Conservation (phyloP, 2,888 invertebrate genomes). For the Sipunculus nudus region DNA sequence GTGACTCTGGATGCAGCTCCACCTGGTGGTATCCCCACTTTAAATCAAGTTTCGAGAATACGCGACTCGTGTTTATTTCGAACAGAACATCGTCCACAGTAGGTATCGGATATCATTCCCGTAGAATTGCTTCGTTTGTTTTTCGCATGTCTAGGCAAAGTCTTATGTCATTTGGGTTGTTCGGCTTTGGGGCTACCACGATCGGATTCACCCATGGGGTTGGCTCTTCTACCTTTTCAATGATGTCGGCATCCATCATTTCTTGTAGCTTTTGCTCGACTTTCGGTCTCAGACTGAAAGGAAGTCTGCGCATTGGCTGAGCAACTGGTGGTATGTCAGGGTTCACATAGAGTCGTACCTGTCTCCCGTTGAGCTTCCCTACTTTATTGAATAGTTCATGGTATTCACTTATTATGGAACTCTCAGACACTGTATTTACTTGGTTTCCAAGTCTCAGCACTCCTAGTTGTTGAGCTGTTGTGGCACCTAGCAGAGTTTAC, state of each 20-base stretch:
- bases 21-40: slow-evolving; percentile 19
- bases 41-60: slow-evolving; percentile 18
- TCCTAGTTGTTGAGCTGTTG: too few species aligned
- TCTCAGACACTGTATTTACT: too few species aligned
- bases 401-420: too few species aligned
- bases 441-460: too few species aligned
- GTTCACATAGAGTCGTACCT: slow-evolving; percentile 1
- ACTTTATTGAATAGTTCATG: slow-evolving; percentile 3
- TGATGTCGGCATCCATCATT: slow-evolving; percentile 11
- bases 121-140: slow-evolving; percentile 31
- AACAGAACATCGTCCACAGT: slow-evolving; percentile 21
- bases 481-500: too few species aligned
- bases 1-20: slow-evolving; percentile 12
- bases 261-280: not conserved
- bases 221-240: slow-evolving; percentile 11
- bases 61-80: slow-evolving; percentile 2
- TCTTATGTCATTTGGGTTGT: slow-evolving; percentile 29
- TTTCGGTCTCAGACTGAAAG: slow-evolving; percentile 5
- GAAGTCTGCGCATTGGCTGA: not conserved
- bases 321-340: not conserved
- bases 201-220: slow-evolving; percentile 21
- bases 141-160: slow-evolving; percentile 33
- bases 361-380: slow-evolving; percentile 9
- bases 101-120: slow-evolving; percentile 27
- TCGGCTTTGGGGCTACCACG: slow-evolving; percentile 13